Conservation (phyloP, 1,140 invertebrate species). For the Achatina immaculata region DNA sequence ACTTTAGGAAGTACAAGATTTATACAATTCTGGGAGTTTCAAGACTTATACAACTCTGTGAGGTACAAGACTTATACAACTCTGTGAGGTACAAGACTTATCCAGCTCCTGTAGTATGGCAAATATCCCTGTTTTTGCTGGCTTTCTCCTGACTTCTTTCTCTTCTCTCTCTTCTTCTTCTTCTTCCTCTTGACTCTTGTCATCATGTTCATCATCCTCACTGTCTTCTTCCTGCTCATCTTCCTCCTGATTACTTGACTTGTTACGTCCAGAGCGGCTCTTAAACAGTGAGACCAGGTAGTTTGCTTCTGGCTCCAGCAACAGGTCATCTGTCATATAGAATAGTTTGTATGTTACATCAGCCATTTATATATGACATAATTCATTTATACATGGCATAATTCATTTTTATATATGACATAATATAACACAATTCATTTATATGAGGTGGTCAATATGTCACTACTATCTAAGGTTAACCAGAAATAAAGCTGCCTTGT, state of each 20-base stretch:
- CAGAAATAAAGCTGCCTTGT: no score
- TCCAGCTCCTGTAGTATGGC: constrained; percentile 11
- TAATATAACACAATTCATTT: background rate
- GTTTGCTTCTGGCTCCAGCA: constrained; percentile 18
- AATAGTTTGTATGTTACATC: background rate
- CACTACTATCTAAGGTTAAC: no score
- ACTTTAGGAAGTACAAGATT: no score
- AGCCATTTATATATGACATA: background rate
- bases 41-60: no score
- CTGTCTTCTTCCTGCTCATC: background rate
- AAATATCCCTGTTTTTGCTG: constrained; percentile 18
- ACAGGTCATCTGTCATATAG: constrained; percentile 7
- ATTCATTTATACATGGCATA: background rate
- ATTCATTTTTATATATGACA: background rate
- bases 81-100: no score
- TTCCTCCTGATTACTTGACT: background rate
- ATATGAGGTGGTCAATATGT: no score
- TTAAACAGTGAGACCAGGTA: background rate
- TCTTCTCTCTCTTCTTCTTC: constrained; percentile 14
- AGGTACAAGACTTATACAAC: no score
- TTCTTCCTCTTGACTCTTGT: background rate
- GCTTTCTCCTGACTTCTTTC: background rate
- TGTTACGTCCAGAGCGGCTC: background rate
- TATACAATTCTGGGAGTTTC: no score
- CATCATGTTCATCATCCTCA: background rate